Evolutionary conservation across 2,888 invertebrate genomes (phyloP).

Genomic region (Anaspis maculata): DNA sequence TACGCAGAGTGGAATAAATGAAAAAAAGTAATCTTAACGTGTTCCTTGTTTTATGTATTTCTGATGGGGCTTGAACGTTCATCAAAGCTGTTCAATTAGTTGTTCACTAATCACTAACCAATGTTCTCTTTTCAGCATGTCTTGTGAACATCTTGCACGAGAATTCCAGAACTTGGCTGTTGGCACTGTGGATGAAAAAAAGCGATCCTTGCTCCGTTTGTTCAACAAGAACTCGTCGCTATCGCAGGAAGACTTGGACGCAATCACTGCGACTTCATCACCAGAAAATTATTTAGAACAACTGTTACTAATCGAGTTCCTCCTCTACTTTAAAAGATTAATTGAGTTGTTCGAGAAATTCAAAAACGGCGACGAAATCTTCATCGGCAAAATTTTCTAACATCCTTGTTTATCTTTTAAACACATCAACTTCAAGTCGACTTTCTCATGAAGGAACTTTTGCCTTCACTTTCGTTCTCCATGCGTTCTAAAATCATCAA

Average conservation of each 20-base stretch:
- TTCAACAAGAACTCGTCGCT: conserved; percentile 4
- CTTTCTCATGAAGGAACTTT: conserved; percentile 6
- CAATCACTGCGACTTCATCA: conserved; percentile 5
- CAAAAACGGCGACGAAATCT: conserved; percentile 11
- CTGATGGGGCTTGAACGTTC: too few species aligned
- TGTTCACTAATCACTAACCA: too few species aligned
- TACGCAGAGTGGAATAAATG: too few species aligned
- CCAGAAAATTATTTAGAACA: conserved; percentile 11
- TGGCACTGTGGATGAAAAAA: conserved; percentile 8
- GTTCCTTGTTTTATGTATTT: too few species aligned
- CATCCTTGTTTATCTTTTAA: conserved; percentile 13
- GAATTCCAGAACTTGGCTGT: conserved; percentile 13
- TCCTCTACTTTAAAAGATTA: conserved; percentile 10
- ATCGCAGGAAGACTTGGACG: conserved; percentile 3
- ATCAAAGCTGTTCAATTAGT: too few species aligned
- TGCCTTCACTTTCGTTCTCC: conserved; percentile 10
- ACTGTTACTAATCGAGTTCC: conserved; percentile 12
- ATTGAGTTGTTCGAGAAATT: conserved; percentile 8
- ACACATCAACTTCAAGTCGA: conserved; percentile 3
- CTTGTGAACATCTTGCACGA: too few species aligned
- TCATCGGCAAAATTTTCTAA: conserved; percentile 8
- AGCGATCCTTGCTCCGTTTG: conserved; percentile 7
- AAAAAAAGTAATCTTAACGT: too few species aligned
- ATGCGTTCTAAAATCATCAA: conserved; percentile 13
- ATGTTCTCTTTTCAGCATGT: too few species aligned